phyloP scores from a whole-genome alignment of 2,888 invertebrate genomes.

The Microctonus hyperodae region DNA sequence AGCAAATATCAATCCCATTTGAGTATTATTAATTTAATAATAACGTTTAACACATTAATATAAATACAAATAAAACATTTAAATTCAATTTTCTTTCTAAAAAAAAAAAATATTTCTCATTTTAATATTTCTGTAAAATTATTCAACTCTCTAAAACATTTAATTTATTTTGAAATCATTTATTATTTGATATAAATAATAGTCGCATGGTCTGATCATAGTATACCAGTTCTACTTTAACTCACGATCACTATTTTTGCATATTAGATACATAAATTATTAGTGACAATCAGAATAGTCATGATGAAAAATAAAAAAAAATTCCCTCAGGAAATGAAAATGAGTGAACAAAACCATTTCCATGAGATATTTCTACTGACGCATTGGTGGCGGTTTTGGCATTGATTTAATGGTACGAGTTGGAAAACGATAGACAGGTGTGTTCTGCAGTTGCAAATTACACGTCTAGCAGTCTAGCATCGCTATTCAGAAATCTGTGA shows the following conservation, averaged over 20 bases:
- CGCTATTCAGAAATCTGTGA: conserved; percentile 46
- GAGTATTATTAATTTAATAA: no score
- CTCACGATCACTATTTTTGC: not conserved
- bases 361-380: conserved; percentile 36
- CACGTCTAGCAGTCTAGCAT: conserved; percentile 37
- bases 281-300: not conserved
- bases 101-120: no score
- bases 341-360: conserved; percentile 27
- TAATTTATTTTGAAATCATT: no score
- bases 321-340: conserved; percentile 11
- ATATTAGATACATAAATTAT: no score
- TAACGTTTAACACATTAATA: no score
- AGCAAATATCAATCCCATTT: not conserved
- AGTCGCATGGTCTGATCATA: not conserved
- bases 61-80: no score
- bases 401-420: conserved; percentile 42
- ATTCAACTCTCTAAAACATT: no score
- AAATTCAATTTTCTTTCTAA: no score
- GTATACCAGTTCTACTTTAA: not conserved
- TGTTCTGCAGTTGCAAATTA: conserved; percentile 47
- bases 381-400: conserved; percentile 31
- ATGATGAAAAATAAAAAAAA: conserved; percentile 7
- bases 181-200: not conserved
- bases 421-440: conserved; percentile 46
- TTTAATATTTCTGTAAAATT: no score